Conservation (phyloP, 1,140 invertebrate species). For the Mizuhopecten yessoensis region DNA sequence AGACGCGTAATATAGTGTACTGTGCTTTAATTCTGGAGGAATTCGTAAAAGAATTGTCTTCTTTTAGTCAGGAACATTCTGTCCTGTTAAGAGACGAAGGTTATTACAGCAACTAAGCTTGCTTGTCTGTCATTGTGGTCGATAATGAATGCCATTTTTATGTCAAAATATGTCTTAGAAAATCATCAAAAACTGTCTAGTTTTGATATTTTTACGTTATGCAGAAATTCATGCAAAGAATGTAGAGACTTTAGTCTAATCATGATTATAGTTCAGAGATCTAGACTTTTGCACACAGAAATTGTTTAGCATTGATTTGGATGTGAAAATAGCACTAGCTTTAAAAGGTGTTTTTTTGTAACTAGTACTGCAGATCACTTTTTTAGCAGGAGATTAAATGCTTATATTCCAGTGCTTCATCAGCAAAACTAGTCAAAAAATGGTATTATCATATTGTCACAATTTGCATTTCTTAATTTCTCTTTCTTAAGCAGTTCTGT, state of each 20-base stretch:
- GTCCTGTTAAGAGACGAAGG: slow-evolving; percentile 73
- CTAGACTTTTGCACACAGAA: not conserved
- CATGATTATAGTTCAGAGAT: not conserved
- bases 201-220: slow-evolving; percentile 35
- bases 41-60: slow-evolving; percentile 96
- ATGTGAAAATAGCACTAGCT: not conserved
- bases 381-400: not conserved
- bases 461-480: not conserved
- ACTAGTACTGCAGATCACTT: not conserved
- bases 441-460: not conserved
- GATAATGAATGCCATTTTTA: not conserved
- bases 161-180: not conserved
- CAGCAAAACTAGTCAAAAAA: slow-evolving; percentile 27
- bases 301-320: not conserved
- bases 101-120: slow-evolving; percentile 59
- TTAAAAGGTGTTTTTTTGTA: not conserved
- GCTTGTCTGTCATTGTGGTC: slow-evolving; percentile 34
- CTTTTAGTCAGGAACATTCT: slow-evolving; percentile 94
- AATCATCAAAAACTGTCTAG: not conserved
- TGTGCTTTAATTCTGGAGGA: slow-evolving; percentile 96
- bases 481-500: not conserved
- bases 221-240: not conserved
- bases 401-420: not conserved
- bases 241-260: not conserved
- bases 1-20: slow-evolving; percentile 87